These are phyloP conservation scores for Beris chalybata DNA, from an alignment of 2,888 invertebrate genomes.

Conservation along the genomic window DNA sequence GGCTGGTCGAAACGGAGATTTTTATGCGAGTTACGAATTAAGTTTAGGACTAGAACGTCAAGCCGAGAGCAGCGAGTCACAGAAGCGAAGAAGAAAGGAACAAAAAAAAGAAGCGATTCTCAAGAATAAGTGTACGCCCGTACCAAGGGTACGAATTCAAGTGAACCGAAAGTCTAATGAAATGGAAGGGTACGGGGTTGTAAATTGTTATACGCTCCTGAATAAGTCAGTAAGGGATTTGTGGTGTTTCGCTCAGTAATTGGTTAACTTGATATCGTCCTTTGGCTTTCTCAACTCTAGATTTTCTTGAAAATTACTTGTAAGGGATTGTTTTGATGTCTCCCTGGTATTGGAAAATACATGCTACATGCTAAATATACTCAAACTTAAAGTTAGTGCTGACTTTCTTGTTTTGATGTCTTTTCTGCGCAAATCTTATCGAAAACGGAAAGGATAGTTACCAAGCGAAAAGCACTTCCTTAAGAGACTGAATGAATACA, in stretches of 20 bases:
- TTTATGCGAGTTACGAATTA: conserved; percentile 36
- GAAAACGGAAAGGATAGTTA: no score
- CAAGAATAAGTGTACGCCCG: conserved; percentile 9
- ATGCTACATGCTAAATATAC: no score
- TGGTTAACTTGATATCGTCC: conserved; percentile 20
- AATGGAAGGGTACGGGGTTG: conserved; percentile 24
- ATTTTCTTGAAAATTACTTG: no score
- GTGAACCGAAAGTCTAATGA: conserved; percentile 31
- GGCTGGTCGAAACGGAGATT: conserved; percentile 15
- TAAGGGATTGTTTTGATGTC: no score
- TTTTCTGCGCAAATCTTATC: no score
- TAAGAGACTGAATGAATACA: no score
- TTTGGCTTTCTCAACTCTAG: conserved; percentile 9
- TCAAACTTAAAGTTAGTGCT: no score
- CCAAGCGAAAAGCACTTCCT: no score
- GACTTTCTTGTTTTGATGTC: no score
- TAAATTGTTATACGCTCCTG: conserved; percentile 36
- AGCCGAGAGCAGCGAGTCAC: neutral
- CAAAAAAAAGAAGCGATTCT: conserved; percentile 13
- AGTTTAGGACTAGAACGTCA: conserved; percentile 11
- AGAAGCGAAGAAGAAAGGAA: neutral
- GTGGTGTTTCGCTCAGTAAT: conserved; percentile 28
- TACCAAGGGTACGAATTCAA: conserved; percentile 14
- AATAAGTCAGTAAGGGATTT: conserved; percentile 33
- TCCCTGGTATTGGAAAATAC: no score